phyloP scores from a whole-genome alignment of 1,140 invertebrate species.

The Mamestra configurata region DNA sequence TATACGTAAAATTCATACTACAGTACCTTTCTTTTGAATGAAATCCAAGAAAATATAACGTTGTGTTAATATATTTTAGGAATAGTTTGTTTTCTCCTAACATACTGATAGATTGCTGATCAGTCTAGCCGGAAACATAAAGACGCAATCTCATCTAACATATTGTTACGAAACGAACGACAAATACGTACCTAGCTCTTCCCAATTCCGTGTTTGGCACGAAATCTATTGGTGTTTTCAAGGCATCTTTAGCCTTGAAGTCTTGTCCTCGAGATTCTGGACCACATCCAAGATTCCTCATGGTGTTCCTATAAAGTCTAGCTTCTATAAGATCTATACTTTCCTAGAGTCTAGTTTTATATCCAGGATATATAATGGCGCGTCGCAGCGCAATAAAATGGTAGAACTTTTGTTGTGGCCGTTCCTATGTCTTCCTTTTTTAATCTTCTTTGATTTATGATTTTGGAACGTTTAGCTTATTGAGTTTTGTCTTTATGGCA shows the following conservation, averaged over 20 bases:
- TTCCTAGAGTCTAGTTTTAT: slow-evolving; percentile 27
- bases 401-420: slow-evolving; percentile 45
- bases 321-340: slow-evolving; percentile 26
- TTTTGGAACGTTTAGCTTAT: slow-evolving; percentile 29
- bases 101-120: not conserved
- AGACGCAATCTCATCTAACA: slow-evolving; percentile 12
- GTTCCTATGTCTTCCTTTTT: slow-evolving; percentile 51
- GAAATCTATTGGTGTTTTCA: slow-evolving; percentile 55
- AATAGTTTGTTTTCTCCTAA: not conserved
- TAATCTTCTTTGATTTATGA: slow-evolving; percentile 54
- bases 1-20: too few relatives aligned
- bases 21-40: too few relatives aligned
- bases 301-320: slow-evolving; percentile 34
- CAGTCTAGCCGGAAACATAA: slow-evolving; percentile 9
- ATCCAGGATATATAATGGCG: slow-evolving; percentile 55
- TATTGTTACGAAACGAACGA: slow-evolving; percentile 18
- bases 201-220: slow-evolving; percentile 53
- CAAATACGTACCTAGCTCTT: not conserved
- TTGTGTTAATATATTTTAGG: too few relatives aligned
- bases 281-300: slow-evolving; percentile 71
- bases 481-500: slow-evolving; percentile 24
- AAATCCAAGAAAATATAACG: too few relatives aligned
- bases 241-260: slow-evolving; percentile 61
- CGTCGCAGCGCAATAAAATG: slow-evolving; percentile 69
- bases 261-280: slow-evolving; percentile 60